Evolutionary conservation across 1,140 invertebrate genomes (phyloP).

Genomic region (Cryptotermes secundus): DNA sequence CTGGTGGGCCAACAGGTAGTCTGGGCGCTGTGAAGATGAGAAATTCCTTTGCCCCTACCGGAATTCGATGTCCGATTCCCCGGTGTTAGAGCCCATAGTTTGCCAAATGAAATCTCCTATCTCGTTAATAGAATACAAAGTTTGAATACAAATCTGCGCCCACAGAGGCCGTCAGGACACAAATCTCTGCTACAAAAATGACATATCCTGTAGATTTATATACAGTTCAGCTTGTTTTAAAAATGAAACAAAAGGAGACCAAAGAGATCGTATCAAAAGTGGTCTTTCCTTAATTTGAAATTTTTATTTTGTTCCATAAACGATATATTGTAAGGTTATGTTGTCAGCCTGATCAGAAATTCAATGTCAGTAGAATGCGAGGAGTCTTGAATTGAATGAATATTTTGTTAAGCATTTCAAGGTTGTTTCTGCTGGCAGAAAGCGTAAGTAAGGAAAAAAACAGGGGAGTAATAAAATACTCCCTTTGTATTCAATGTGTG

Average conservation of each 20-base stretch:
- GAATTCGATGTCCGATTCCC: too few species aligned
- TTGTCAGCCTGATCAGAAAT: not conserved
- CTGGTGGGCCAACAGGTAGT: too few species aligned
- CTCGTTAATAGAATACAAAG: not conserved
- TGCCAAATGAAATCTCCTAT: too few species aligned
- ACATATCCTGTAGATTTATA: too few species aligned
- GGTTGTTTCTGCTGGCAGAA: not conserved
- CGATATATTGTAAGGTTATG: not conserved
- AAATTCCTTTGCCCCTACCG: too few species aligned
- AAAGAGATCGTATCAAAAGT: not conserved
- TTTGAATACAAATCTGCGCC: too few species aligned
- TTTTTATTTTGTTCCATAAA: constrained; percentile 3
- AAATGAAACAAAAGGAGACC: not conserved
- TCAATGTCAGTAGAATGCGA: not conserved
- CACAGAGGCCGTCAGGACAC: too few species aligned
- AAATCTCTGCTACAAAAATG: too few species aligned
- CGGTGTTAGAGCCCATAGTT: too few species aligned
- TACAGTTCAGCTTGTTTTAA: not conserved
- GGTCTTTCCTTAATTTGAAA: not conserved
- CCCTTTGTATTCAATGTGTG: not conserved
- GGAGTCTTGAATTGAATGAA: constrained; percentile 3
- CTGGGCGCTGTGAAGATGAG: too few species aligned
- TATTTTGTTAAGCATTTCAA: constrained; percentile 13
- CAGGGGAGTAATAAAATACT: not conserved
- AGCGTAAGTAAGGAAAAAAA: too few species aligned